phyloP scores from a whole-genome alignment of 2,797 vertebrate species.

The Myotis planiceps region DNA sequence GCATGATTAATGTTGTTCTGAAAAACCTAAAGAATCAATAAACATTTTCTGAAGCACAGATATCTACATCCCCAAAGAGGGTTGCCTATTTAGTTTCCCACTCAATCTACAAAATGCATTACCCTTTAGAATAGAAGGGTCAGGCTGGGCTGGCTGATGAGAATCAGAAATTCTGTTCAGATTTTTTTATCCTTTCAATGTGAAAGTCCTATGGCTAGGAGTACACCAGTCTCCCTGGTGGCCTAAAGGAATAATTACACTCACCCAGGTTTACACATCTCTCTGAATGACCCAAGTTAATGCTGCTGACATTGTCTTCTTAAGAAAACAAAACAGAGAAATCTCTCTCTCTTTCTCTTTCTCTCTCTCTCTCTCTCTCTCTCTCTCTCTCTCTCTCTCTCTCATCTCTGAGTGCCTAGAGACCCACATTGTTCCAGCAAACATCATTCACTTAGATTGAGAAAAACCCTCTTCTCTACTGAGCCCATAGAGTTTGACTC shows the following conservation, averaged over 20 bases:
- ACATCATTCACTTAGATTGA: not conserved
- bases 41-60: conserved; percentile 54
- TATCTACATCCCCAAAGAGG: conserved; percentile 70
- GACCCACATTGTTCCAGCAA: not conserved
- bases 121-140: conserved; percentile 46
- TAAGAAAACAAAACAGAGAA: conserved; percentile 7
- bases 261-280: not conserved
- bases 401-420: not conserved
- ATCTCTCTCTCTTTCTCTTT: no score
- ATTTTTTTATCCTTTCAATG: not conserved
- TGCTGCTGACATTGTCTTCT: not conserved
- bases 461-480: not conserved
- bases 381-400: not conserved
- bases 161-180: not conserved
- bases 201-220: not conserved
- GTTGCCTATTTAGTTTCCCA: conserved; percentile 58
- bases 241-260: not conserved
- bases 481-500: not conserved
- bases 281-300: not conserved
- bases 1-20: conserved; percentile 78
- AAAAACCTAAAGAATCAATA: conserved; percentile 79
- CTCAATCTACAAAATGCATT: conserved; percentile 65
- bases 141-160: not conserved
- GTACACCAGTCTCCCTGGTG: not conserved
- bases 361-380: not conserved